A percentile compares a stretch with the other conserved stretches of the same genome.
phyloP scores from a whole-genome alignment of 2,888 invertebrate genomes.

The Hypselothyrea guttata region DNA sequence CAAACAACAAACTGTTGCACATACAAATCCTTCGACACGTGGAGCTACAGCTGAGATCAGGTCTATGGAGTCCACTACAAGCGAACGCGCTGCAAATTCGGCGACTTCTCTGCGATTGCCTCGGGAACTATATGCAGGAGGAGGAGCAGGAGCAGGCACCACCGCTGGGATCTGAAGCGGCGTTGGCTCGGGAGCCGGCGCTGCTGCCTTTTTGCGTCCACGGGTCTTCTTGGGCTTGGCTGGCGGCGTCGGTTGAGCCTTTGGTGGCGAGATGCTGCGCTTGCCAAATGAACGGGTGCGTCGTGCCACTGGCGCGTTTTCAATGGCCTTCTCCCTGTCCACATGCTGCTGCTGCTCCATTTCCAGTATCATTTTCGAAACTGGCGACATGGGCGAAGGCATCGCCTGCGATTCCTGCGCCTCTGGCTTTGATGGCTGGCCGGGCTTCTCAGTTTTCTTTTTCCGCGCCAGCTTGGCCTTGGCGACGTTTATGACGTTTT shows the following conservation, averaged over 20 bases:
- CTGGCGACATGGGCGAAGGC: conserved; percentile 38
- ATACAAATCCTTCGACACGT: conserved; percentile 69
- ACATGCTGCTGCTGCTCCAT: conserved; percentile 40
- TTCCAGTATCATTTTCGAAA: conserved; percentile 50
- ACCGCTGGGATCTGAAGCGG: background rate
- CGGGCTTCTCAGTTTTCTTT: background rate
- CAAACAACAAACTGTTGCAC: conserved; percentile 10
- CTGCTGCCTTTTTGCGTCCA: background rate
- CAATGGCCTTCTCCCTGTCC: background rate
- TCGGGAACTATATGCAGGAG: background rate
- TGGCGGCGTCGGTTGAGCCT: conserved; percentile 28
- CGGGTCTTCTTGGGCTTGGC: conserved; percentile 17
- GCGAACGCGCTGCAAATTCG: conserved; percentile 61
- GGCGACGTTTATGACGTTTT: background rate
- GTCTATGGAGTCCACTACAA: conserved; percentile 65
- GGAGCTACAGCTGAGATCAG: conserved; percentile 67
- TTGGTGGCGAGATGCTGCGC: background rate
- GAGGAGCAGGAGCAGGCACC: no score
- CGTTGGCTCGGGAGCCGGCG: background rate
- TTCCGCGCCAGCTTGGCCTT: background rate
- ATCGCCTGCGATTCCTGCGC: background rate
- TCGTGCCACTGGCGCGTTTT: conserved; percentile 35
- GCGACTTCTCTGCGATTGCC: conserved; percentile 31
- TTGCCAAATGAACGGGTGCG: conserved; percentile 54
- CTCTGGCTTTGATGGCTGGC: background rate